Evolutionary conservation across 2,888 invertebrate species (phyloP), one percentile per base, ranked within the genome.

Genomic region (Drosophila kambysellisi): DNA sequence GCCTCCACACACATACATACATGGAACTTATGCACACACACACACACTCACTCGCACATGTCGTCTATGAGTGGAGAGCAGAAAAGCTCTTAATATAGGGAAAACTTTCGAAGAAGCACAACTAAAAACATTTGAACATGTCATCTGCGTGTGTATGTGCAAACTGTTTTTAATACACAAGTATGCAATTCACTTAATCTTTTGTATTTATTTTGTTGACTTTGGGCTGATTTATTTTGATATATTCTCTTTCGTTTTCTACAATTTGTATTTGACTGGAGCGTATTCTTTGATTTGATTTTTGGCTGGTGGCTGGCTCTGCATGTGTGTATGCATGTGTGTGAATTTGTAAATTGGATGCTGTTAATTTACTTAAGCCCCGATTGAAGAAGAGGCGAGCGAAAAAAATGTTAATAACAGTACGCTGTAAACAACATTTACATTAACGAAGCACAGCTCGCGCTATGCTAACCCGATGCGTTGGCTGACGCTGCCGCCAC

Each of bases 401-500:
- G 66, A 79, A 80, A 75, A 82, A 82, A 78, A 81, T 87, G 74
- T 71, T 60, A 79, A 74, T 86, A 85, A 83, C 71, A 85, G 58
- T 80, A 69, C 46, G 71, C 68, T 74, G 85, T 70, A 81, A 81
- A 78, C 65, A 82, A 79, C 54, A 84, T 77, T 76, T 87, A 90
- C 76, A 89, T 89, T 77, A 76, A 85, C 79, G 76, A 70, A 70
- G 75, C 65, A 58, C 50, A 39, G 60, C n/a, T 48, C 15, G 9
- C 32, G 30, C 54, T 50, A 53, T 69, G 80, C 11, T 79, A 73
- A 46, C 69, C 56, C 35, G 73, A 82, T 54, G 56, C 66, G 32
- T 29, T 62, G 12, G n/a, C 56, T 12, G 54, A 39, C 64, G 58
- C 50, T 51, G 64, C 15, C 59, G 30, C 20, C 50, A 25, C 52